Evolutionary conservation across 2,888 invertebrate species (phyloP).

Genomic region (Sericinus montela): DNA sequence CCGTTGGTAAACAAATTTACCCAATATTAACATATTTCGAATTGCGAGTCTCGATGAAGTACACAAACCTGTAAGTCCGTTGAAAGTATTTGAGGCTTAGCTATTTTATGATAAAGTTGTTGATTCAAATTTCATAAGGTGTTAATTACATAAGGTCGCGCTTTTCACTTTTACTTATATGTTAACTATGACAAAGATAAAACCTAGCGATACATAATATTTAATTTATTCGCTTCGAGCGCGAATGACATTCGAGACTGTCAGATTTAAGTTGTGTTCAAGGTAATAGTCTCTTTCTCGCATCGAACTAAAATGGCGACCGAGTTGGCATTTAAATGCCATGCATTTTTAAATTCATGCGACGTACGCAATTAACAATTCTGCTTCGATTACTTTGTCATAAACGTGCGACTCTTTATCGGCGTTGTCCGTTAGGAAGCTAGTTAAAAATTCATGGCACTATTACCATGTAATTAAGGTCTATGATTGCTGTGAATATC

Average conservation of each 20-base stretch:
- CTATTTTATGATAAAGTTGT: background rate
- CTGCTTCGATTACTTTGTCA: slow-evolving; percentile 72
- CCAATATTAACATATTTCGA: no score
- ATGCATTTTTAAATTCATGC: slow-evolving; percentile 75
- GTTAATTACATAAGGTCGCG: background rate
- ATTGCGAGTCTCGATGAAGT: no score
- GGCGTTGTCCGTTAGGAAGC: slow-evolving; percentile 52
- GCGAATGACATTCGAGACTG: slow-evolving; percentile 75
- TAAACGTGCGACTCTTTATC: slow-evolving; percentile 53
- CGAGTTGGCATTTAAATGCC: slow-evolving; percentile 77
- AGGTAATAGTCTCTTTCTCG: slow-evolving; percentile 75
- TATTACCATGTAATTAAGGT: slow-evolving; percentile 51
- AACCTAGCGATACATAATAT: slow-evolving; percentile 55
- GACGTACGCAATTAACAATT: slow-evolving; percentile 72
- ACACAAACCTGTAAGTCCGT: no score
- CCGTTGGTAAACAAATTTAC: no score
- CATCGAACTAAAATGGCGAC: slow-evolving; percentile 71
- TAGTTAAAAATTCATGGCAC: slow-evolving; percentile 49
- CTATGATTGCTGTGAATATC: slow-evolving; percentile 53
- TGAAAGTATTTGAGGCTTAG: no score
- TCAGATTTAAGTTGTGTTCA: slow-evolving; percentile 77
- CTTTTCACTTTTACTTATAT: slow-evolving; percentile 5
- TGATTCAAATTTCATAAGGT: background rate
- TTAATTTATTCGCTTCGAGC: slow-evolving; percentile 63
- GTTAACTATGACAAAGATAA: slow-evolving; percentile 37